These are phyloP conservation scores for Enhydra lutris DNA, from an alignment of 2,113 vertebrate genomes.

Conservation along the genomic window DNA sequence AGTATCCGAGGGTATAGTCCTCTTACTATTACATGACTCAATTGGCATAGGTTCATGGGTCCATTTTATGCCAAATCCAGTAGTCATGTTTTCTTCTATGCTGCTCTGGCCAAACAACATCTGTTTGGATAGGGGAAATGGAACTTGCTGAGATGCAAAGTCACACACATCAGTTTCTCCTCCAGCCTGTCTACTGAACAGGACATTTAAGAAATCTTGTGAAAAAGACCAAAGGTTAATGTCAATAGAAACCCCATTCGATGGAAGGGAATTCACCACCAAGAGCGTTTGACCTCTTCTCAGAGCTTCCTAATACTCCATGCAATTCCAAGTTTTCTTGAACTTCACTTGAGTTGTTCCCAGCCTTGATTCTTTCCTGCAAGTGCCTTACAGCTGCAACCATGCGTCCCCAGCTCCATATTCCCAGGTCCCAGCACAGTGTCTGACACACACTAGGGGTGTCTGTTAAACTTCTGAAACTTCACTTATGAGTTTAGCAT, in stretches of 20 bases:
- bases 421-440: not conserved
- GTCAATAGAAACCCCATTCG: slow-evolving; percentile 27
- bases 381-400: not conserved
- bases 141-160: not conserved
- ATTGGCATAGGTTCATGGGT: not conserved
- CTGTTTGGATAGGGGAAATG: slow-evolving; percentile 11
- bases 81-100: not conserved
- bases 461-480: not conserved
- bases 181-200: not conserved
- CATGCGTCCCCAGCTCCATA: accelerated
- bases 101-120: slow-evolving; percentile 6
- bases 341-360: not conserved
- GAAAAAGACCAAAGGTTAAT: not conserved
- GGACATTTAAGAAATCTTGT: not conserved
- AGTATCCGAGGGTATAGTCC: not conserved
- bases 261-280: slow-evolving; percentile 23
- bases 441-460: not conserved
- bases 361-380: not conserved
- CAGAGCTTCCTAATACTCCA: not conserved
- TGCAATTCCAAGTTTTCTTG: not conserved
- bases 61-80: not conserved
- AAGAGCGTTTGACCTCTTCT: not conserved
- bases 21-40: slow-evolving; percentile 9
- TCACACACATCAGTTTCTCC: not conserved
- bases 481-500: not conserved